Evolutionary conservation across 2,797 vertebrate genomes (phyloP).

Genomic region (Ataeniobius toweri): DNA sequence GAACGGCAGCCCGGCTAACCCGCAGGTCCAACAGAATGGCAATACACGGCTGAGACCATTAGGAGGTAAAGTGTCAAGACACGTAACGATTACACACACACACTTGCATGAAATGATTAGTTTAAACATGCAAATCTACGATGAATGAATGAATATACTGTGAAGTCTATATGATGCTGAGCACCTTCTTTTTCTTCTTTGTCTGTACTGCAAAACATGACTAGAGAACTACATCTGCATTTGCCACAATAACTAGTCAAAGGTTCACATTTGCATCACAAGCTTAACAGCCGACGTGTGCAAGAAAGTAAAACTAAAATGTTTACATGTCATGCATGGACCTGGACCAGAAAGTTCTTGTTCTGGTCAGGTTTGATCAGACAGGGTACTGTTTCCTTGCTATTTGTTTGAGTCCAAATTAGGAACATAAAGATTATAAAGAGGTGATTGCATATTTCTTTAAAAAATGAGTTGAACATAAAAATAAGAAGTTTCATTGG

Average conservation of each 20-base stretch:
- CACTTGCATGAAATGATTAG: not conserved
- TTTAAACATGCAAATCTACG: no score
- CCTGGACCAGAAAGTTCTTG: no score
- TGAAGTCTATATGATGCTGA: not conserved
- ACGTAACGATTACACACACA: not conserved
- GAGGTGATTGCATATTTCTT: not conserved
- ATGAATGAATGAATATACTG: not conserved
- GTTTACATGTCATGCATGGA: no score
- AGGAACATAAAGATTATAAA: not conserved
- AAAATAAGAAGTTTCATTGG: not conserved
- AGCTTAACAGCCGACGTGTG: no score
- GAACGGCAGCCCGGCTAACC: conserved; percentile 89
- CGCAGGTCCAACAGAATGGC: conserved; percentile 83
- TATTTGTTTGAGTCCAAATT: not conserved
- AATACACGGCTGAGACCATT: conserved; percentile 82
- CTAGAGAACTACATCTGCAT: not conserved
- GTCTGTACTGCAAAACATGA: not conserved
- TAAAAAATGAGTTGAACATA: not conserved
- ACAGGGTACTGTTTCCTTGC: no score
- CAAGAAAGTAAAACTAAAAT: no score
- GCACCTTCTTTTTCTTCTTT: not conserved
- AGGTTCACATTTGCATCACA: no score
- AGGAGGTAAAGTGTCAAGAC: conserved; percentile 80
- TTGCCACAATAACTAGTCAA: not conserved
- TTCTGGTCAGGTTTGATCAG: no score